Conservation (phyloP, 2,113 vertebrate species). For the Haliaeetus leucogaster region DNA sequence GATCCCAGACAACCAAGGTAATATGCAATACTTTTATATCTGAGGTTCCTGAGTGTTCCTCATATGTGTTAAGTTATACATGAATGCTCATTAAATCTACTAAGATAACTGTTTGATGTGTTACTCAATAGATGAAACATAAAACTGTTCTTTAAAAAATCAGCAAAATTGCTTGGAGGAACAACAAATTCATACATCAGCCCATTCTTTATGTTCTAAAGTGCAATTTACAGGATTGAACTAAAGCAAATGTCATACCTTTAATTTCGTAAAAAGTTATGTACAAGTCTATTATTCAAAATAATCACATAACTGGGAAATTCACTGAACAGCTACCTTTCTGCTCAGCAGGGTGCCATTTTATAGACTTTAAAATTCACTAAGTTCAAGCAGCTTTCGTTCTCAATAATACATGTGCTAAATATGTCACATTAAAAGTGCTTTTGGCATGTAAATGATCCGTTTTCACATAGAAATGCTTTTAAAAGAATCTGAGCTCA, state of each 20-base stretch:
- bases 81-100: constrained; percentile 66
- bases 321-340: constrained; percentile 91
- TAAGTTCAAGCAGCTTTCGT: constrained; percentile 88
- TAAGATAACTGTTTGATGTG: constrained; percentile 74
- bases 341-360: constrained; percentile 93
- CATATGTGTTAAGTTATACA: constrained; percentile 42
- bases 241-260: constrained; percentile 85
- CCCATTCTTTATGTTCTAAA: constrained; percentile 77
- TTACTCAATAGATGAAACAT: constrained; percentile 74
- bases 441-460: constrained; percentile 91
- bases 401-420: constrained; percentile 94
- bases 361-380: constrained; percentile 93
- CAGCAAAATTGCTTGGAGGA: constrained; percentile 73
- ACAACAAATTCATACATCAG: constrained; percentile 76
- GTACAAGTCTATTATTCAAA: constrained; percentile 97
- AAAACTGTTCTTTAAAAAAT: constrained; percentile 78
- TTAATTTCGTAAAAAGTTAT: constrained; percentile 88
- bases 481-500: constrained; percentile 80
- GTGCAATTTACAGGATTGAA: constrained; percentile 76
- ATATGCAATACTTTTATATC: neutral
- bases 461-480: constrained; percentile 85
- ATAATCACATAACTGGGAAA: constrained; percentile 92
- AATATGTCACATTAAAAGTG: constrained; percentile 93
- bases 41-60: constrained; percentile 30
- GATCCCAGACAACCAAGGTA: neutral